Evolutionary conservation across 2,888 invertebrate species (phyloP), one percentile per base, ranked within the genome.

Genomic region (Leptura quadrifasciata): DNA sequence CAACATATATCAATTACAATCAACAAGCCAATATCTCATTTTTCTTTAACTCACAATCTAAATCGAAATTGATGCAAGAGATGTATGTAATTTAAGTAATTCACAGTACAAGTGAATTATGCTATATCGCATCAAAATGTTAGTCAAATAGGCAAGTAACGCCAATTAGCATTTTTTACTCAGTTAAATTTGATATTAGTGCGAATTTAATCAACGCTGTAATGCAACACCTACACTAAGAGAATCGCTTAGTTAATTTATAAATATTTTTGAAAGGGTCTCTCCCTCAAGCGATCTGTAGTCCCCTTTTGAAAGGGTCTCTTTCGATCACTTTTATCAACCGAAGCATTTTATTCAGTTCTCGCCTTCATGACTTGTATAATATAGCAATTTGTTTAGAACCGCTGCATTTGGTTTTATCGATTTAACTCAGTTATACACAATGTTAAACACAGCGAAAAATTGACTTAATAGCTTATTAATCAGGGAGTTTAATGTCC

Each of bases 301-400:
- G 24, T 64, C 84, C 84, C 79, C 82, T 77, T 80, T 79, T 81
- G 83, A n/a, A 84, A 85, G 85, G 85, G 85, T 85, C 86, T 86
- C 86, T 83, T 87, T 86, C 86, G 86, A 86, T 86, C 87, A 84
- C 83, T 86, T 86, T 86, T 87, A 88, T 87, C 86, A 88, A 86
- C 84, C 85, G 81, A 83, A 83, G 84, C 85, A 83, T 85, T 87
- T 86, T 85, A 87, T 87, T 84, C 86, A 84, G 84, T 86, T 86
- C 85, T 86, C 86, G 86, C 86, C 85, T 87, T 87, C 86, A 86
- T 86, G 87, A 85, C 86, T 87, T 85, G 87, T 85, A 87, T 87
- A 87, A 86, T 87, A 86, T 83, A 83, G 85, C 87, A 86, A 87
- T 87, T 87, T 87, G 87, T 87, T 86, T 84, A 76, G 83, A 82